Evolutionary conservation across 2,113 vertebrate species (phyloP), one percentile per base, ranked within the genome.

Genomic region (Tinamus guttatus): DNA sequence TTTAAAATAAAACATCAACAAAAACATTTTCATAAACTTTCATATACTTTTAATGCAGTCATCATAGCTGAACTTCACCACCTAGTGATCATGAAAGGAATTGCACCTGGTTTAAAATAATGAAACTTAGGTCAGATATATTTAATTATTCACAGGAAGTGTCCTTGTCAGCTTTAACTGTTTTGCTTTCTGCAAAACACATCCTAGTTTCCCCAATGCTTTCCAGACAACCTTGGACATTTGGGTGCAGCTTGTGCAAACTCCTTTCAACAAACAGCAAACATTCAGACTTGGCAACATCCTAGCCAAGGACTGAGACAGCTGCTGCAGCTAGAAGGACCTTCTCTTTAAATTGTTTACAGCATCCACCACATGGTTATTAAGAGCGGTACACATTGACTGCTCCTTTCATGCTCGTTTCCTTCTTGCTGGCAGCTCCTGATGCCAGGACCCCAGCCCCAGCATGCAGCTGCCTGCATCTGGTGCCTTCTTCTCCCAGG

Each of bases 61-160:
- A 43, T 32, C 24, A 8, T 13, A 81, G 88, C 60, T 92, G 67
- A 92, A 36, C 60, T 54, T 85, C 86, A 52, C 91, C 91, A 89
- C 40, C 93, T 93, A 95, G 74, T 41, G 81, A 79, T 27, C 45
- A 13, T 21, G 69, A 74, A 47, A 73, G 63, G 91, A 94, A 81
- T 20, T 68, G 65, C 73, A 70, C 12, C 58, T 41, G 22, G 28
- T 47, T 73, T 34, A 43, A 47, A 54, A 51, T 0, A 68, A 52
- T 13, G 25, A 58, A 58, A 58, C 28, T 32, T 32, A 58, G 28
- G 27, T 8, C 34, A 20, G 16, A 7, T 32, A 6, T 20, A 28
- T 58, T 67, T 73, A 51, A 34, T 52, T 81, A 12, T 13, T 73
- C 21, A 19, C 3, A 45, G 63, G 30, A 89, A 87, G 41, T 11